Percentiles rank a stretch among this genome's conserved stretches.
Evolutionary conservation across 2,797 vertebrate genomes (phyloP).

Genomic region (Chelidonichthys spinosus): DNA sequence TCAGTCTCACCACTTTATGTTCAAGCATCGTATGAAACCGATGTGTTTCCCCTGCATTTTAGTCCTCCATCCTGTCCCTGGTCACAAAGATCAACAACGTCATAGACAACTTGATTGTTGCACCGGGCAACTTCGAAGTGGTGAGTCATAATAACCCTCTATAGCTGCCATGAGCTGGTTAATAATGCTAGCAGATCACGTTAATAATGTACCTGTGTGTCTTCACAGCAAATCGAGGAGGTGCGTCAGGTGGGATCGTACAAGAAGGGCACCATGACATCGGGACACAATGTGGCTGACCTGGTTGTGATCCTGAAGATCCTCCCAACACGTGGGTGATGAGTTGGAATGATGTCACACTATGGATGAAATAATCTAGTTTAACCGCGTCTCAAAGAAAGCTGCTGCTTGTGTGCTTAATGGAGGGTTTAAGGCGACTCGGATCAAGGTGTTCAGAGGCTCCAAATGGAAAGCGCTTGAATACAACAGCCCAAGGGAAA

Average conservation of each 20-base stretch:
- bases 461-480: background rate
- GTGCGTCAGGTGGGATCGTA: constrained; percentile 98
- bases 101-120: constrained; percentile 97
- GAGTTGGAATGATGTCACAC: background rate
- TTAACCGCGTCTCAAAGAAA: background rate
- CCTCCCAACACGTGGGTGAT: constrained; percentile 91
- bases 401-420: background rate
- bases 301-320: constrained; percentile 98
- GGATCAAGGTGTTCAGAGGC: too few relatives aligned
- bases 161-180: background rate
- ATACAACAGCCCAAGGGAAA: background rate
- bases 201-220: background rate
- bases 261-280: constrained; percentile 98
- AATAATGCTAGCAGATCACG: background rate
- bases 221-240: constrained; percentile 94
- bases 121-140: constrained; percentile 97
- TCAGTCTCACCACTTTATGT: background rate
- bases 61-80: constrained; percentile 97
- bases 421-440: too few relatives aligned
- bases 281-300: constrained; percentile 96
- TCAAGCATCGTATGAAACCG: background rate
- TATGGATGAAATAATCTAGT: background rate
- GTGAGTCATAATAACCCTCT: constrained; percentile 78
- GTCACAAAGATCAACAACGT: constrained; percentile 99
- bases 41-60: constrained; percentile 21